Conservation (phyloP, 2,797 vertebrate genomes). For the Eulemur rubriventer region DNA sequence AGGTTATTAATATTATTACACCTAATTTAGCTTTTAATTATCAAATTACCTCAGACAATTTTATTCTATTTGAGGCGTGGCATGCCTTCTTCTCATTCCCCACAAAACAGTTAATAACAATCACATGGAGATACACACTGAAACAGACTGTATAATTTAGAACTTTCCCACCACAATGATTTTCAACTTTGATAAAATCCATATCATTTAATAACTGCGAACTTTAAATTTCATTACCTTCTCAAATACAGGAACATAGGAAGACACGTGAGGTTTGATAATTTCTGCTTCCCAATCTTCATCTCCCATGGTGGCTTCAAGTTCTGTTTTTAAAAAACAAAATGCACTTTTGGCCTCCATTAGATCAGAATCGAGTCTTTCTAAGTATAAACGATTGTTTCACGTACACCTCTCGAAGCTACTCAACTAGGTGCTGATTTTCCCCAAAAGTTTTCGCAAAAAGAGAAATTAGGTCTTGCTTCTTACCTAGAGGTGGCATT, state of each 20-base stretch:
- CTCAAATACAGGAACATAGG: not conserved
- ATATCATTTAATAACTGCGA: not conserved
- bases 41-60: not conserved
- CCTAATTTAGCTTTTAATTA: conserved; percentile 4
- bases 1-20: not conserved
- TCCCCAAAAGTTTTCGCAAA: not conserved
- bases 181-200: not conserved
- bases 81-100: not conserved
- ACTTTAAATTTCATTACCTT: conserved; percentile 68
- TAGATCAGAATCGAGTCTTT: not conserved
- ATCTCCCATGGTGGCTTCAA: conserved; percentile 60
- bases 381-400: not conserved
- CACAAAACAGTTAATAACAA: not conserved
- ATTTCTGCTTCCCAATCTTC: conserved; percentile 82
- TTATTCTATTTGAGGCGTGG: not conserved
- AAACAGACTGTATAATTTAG: not conserved
- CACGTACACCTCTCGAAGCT: not conserved
- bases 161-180: not conserved
- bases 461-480: not conserved
- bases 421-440: not conserved
- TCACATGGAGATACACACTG: not conserved
- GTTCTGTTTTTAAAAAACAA: not conserved
- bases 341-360: not conserved
- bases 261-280: not conserved
- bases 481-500: not conserved